Conservation (phyloP, 1,140 invertebrate species). For the Drosophila melanogaster region DNA sequence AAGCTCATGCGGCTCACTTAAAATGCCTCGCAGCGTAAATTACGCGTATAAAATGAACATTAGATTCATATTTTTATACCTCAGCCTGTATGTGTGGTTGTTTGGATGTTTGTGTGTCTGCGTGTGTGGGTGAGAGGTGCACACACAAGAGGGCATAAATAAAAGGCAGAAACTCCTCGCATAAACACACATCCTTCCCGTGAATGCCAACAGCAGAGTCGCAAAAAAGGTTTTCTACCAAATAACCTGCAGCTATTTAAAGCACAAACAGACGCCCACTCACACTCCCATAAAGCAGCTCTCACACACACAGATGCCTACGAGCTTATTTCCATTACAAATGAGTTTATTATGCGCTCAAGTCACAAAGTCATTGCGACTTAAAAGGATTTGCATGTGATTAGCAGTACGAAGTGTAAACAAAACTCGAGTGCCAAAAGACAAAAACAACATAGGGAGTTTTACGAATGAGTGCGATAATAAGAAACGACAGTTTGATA, state of each 20-base stretch:
- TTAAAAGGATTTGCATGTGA: conserved; percentile 83
- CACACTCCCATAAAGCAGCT: conserved; percentile 2
- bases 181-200: conserved; percentile 15
- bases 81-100: conserved; percentile 2
- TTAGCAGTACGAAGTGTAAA: conserved; percentile 79
- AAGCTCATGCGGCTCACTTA: conserved; percentile 30
- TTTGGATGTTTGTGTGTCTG: background rate
- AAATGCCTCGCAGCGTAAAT: conserved; percentile 72
- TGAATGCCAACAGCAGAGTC: conserved; percentile 50
- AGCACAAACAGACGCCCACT: conserved; percentile 40
- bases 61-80: conserved; percentile 81
- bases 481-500: conserved; percentile 6
- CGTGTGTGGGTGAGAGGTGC: background rate
- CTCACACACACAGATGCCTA: conserved; percentile 16
- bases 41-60: conserved; percentile 83
- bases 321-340: conserved; percentile 71
- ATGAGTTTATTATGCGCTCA: conserved; percentile 80
- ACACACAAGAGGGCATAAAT: conserved; percentile 53
- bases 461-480: background rate
- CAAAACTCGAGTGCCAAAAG: conserved; percentile 72
- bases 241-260: conserved; percentile 71
- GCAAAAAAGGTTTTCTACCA: conserved; percentile 69
- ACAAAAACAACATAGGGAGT: conserved; percentile 49
- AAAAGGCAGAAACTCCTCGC: conserved; percentile 50
- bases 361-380: conserved; percentile 81